Evolutionary conservation across 2,797 vertebrate species (phyloP).

Genomic region (Tolypeutes matacus): DNA sequence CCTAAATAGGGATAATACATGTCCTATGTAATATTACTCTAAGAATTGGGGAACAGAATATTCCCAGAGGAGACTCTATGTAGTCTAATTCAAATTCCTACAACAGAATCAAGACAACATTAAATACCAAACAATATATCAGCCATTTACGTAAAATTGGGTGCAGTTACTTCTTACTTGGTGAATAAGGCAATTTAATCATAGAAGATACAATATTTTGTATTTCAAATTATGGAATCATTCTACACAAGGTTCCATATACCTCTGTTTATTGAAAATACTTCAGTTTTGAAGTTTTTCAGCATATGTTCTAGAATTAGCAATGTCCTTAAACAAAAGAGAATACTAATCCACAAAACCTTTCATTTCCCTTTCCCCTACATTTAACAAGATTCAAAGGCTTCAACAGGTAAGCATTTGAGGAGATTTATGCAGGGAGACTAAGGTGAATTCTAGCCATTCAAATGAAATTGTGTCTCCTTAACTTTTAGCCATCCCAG

Average conservation of each 20-base stretch:
- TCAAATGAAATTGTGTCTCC: background rate
- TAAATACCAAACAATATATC: background rate
- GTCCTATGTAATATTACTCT: background rate
- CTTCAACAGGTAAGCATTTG: background rate
- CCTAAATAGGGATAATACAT: background rate
- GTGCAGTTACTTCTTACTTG: background rate
- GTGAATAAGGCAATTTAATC: background rate
- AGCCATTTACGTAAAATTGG: background rate
- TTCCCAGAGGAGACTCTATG: background rate
- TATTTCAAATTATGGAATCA: background rate
- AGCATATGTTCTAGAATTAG: slow-evolving; percentile 16
- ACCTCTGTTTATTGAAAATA: background rate
- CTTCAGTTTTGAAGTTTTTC: background rate
- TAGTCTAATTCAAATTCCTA: background rate
- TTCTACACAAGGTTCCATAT: background rate
- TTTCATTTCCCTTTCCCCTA: background rate
- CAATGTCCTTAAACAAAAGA: background rate
- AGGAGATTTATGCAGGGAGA: background rate
- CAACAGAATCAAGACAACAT: background rate
- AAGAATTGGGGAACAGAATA: background rate
- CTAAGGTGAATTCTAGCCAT: background rate
- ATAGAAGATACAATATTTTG: background rate
- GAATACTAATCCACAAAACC: background rate
- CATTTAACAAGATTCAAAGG: slow-evolving; percentile 31
- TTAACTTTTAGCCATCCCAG: background rate